phyloP scores from a whole-genome alignment of 2,888 invertebrate genomes.

The Mesorhabditis spiculigera region DNA sequence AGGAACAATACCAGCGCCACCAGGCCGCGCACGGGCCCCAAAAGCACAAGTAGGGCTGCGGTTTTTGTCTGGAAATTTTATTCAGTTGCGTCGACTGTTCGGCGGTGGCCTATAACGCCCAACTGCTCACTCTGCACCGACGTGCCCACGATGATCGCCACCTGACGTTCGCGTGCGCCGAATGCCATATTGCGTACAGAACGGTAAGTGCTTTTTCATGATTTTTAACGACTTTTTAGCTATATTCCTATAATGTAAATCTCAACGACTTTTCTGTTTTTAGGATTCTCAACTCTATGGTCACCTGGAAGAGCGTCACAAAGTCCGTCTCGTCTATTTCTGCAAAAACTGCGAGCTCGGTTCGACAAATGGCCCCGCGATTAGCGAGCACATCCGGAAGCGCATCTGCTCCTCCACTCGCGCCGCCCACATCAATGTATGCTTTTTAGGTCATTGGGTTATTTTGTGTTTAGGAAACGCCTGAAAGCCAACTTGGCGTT shows the following conservation, averaged over 20 bases:
- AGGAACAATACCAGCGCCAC: neutral
- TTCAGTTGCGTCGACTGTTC: neutral
- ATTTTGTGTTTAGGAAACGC: too few relatives aligned
- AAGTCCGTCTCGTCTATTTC: neutral
- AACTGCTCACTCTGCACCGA: neutral
- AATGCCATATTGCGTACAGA: conserved; percentile 4
- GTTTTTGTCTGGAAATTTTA: neutral
- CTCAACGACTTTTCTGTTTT: neutral
- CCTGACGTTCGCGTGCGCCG: neutral
- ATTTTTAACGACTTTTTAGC: too few relatives aligned
- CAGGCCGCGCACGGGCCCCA: neutral
- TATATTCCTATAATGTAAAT: neutral
- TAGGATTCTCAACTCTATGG: conserved; percentile 4
- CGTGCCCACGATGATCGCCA: neutral
- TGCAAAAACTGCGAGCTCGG: neutral
- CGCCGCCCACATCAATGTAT: too few relatives aligned
- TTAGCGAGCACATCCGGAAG: neutral
- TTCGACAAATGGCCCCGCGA: neutral
- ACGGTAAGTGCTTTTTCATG: neutral
- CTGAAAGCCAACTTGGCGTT: neutral
- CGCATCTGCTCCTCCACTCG: neutral
- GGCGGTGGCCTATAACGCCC: neutral
- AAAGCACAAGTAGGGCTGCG: neutral
- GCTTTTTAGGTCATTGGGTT: too few relatives aligned
- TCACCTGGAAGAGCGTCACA: neutral